A percentile compares a stretch with the other conserved stretches of the same genome.
These are phyloP conservation scores for Plumapathes pennacea DNA, from an alignment of 92 coral and sea anemone species.

Conservation along the genomic window DNA sequence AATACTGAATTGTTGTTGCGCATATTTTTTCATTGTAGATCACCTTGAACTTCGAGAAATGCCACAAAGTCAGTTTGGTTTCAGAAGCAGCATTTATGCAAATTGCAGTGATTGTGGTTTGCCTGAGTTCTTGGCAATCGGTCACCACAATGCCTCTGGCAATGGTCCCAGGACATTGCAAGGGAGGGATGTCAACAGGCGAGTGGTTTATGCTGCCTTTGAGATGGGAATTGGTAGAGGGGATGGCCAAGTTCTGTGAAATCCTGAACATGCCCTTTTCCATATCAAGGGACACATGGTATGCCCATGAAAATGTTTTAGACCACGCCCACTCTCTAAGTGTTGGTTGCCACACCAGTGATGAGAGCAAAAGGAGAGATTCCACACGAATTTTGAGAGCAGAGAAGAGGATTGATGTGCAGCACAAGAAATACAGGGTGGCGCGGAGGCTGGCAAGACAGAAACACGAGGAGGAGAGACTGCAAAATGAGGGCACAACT, in stretches of 20 bases:
- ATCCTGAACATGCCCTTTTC: constrained; percentile 39
- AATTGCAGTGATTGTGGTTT: constrained; percentile 14
- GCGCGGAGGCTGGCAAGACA: constrained; percentile 31
- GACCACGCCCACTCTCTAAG: too few relatives aligned
- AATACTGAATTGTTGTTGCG: too few relatives aligned
- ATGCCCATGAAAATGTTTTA: constrained; percentile 24
- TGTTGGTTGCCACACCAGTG: constrained; percentile 20
- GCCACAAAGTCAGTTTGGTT: neutral
- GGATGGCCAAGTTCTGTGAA: constrained; percentile 30
- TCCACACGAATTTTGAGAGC: constrained; percentile 21
- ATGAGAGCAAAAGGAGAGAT: constrained; percentile 21
- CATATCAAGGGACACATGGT: constrained; percentile 16
- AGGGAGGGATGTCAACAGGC: constrained; percentile 31
- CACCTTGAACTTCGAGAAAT: neutral
- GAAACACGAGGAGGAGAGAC: too few relatives aligned
- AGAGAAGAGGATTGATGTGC: constrained; percentile 11
- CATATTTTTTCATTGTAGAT: neutral
- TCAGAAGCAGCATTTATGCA: constrained; percentile 10
- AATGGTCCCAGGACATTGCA: constrained; percentile 15
- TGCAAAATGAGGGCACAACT: too few relatives aligned
- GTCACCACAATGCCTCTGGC: constrained; percentile 10
- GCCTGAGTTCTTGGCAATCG: constrained; percentile 24
- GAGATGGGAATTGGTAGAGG: constrained; percentile 39
- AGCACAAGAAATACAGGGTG: constrained; percentile 20
- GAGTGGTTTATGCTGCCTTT: constrained; percentile 29